Evolutionary conservation across 2,888 invertebrate species (phyloP).

Genomic region (Agriopis aurantiaria): DNA sequence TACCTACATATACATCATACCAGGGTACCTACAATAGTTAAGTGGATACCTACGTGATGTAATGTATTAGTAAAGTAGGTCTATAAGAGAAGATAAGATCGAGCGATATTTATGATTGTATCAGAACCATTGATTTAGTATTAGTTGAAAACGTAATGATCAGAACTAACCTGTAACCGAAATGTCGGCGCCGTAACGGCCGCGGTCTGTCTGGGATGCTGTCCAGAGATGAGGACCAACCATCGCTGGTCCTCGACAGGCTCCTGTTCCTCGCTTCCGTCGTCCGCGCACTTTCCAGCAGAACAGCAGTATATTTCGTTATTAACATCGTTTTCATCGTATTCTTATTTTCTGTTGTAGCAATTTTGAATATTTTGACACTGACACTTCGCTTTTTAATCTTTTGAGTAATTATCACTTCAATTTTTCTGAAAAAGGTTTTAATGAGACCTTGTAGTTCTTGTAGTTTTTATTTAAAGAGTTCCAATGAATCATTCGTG

Average conservation of each 20-base stretch:
- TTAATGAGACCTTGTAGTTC: too few species aligned
- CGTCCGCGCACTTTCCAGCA: slow-evolving; percentile 88
- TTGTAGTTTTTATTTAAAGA: too few species aligned
- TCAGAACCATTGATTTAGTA: too few species aligned
- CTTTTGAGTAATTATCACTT: neutral
- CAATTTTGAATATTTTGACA: neutral
- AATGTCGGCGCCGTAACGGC: slow-evolving; percentile 67
- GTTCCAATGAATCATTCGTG: neutral
- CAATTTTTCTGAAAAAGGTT: too few species aligned
- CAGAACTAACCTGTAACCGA: slow-evolving; percentile 69
- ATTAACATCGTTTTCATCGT: slow-evolving; percentile 86
- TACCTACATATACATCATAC: too few species aligned
- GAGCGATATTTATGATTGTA: too few species aligned
- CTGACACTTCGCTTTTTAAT: neutral
- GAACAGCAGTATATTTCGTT: slow-evolving; percentile 89
- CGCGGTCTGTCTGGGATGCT: slow-evolving; percentile 64
- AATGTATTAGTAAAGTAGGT: too few species aligned
- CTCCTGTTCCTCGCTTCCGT: slow-evolving; percentile 74
- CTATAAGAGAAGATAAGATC: too few species aligned
- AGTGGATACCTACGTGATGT: too few species aligned
- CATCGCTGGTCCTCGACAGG: slow-evolving; percentile 57
- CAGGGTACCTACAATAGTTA: too few species aligned
- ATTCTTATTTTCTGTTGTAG: neutral
- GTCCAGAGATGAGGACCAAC: slow-evolving; percentile 71
- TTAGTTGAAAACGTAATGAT: neutral